Conservation (phyloP, 2,797 vertebrate species). For the Enteromius mattozi region DNA sequence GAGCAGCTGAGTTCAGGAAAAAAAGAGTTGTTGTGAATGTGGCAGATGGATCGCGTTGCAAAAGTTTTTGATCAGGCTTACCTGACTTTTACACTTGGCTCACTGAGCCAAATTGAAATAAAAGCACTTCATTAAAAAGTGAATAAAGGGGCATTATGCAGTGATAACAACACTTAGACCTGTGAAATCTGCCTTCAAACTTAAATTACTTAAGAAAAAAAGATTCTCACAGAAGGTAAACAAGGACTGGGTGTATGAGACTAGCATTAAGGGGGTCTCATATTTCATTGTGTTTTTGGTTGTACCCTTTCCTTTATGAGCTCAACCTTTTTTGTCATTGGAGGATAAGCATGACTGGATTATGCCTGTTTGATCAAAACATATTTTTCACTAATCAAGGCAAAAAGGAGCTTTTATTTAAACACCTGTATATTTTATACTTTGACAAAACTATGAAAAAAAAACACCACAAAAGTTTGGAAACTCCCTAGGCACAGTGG, state of each 20-base stretch:
- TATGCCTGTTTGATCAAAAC: background rate
- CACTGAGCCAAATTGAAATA: constrained; percentile 12
- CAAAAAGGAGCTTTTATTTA: background rate
- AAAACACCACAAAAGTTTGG: background rate
- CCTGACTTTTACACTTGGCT: constrained; percentile 25
- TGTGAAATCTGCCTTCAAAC: background rate
- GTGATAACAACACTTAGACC: constrained; percentile 2
- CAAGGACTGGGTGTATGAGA: constrained; percentile 4
- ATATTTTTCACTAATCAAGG: background rate
- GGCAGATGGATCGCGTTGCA: constrained; percentile 15
- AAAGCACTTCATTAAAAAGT: constrained; percentile 23
- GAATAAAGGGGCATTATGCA: constrained; percentile 7
- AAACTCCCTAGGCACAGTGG: background rate
- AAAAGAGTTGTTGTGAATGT: constrained; percentile 12
- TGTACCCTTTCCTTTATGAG: constrained; percentile 13
- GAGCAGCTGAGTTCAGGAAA: constrained; percentile 5
- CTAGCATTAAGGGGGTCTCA: constrained; percentile 13
- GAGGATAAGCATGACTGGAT: background rate
- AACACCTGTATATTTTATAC: background rate
- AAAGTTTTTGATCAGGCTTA: constrained; percentile 21
- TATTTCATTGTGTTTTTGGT: constrained; percentile 33
- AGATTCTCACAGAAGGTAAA: constrained; percentile 2
- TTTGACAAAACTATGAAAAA: background rate
- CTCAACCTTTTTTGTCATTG: constrained; percentile 15
- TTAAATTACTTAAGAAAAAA: constrained; percentile 5